Conservation (phyloP, 2,797 vertebrate species). For the Gallinago solitaria region DNA sequence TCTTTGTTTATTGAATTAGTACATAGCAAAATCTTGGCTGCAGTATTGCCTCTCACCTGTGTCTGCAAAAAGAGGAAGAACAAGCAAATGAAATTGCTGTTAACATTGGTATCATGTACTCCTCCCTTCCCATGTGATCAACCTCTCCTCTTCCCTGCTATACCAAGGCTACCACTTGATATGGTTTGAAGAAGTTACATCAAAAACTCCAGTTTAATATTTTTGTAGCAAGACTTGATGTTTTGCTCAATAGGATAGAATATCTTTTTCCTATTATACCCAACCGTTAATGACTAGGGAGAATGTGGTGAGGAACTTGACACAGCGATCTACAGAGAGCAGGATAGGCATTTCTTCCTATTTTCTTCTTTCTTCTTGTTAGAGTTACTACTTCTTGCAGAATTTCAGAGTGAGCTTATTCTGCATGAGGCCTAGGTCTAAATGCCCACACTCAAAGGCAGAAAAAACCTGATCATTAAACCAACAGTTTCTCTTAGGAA, state of each 20-base stretch:
- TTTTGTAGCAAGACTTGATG: neutral
- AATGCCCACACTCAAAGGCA: neutral
- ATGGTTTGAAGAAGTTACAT: neutral
- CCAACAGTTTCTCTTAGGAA: neutral
- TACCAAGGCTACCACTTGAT: neutral
- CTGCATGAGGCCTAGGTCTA: neutral
- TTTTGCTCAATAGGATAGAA: neutral
- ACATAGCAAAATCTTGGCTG: neutral
- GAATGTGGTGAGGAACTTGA: neutral
- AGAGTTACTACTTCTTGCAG: neutral
- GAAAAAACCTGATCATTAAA: neutral
- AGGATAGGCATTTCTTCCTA: neutral
- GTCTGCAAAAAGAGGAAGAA: neutral
- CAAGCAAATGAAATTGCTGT: neutral
- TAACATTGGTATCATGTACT: neutral
- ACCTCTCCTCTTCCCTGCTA: neutral
- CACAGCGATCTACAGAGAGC: neutral
- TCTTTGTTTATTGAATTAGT: neutral
- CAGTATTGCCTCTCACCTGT: neutral
- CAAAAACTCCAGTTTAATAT: neutral
- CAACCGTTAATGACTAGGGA: neutral
- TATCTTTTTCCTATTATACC: neutral
- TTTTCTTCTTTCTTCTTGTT: neutral
- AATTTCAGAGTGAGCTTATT: neutral
- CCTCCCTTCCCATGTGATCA: neutral